Conservation (phyloP, 2,113 vertebrate genomes). For the Seriola aureovittata region DNA sequence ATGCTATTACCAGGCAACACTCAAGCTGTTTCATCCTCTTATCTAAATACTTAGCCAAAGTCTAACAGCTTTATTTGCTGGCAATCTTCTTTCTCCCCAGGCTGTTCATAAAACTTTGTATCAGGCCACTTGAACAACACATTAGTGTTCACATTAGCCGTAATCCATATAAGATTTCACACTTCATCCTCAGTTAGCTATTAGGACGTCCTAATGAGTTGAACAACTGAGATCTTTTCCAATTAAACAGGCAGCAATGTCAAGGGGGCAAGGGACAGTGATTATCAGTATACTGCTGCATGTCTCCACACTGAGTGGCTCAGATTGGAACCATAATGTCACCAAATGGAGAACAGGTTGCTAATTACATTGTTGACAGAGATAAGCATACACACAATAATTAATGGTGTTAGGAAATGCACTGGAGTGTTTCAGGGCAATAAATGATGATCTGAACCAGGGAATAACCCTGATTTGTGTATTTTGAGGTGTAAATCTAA, state of each 20-base stretch:
- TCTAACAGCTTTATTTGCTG: conserved; percentile 58
- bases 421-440: conserved; percentile 17
- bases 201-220: conserved; percentile 49
- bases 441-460: conserved; percentile 4
- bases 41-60: conserved; percentile 55
- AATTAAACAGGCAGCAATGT: conserved; percentile 57
- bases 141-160: conserved; percentile 22
- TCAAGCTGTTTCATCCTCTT: conserved; percentile 71
- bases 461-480: background rate
- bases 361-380: conserved; percentile 66
- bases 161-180: conserved; percentile 55
- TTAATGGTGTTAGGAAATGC: conserved; percentile 29
- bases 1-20: conserved; percentile 31
- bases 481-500: background rate
- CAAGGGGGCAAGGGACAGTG: conserved; percentile 46
- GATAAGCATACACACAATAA: conserved; percentile 45
- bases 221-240: conserved; percentile 47
- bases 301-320: conserved; percentile 41
- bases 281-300: conserved; percentile 38
- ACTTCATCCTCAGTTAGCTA: conserved; percentile 16
- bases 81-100: conserved; percentile 16
- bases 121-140: conserved; percentile 36
- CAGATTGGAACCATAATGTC: conserved; percentile 54
- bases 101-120: conserved; percentile 37
- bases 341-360: conserved; percentile 54